Base-by-base conservation (phyloP, 1,140 invertebrate genomes). In the Macrotrachela quadricornifera region DNA sequence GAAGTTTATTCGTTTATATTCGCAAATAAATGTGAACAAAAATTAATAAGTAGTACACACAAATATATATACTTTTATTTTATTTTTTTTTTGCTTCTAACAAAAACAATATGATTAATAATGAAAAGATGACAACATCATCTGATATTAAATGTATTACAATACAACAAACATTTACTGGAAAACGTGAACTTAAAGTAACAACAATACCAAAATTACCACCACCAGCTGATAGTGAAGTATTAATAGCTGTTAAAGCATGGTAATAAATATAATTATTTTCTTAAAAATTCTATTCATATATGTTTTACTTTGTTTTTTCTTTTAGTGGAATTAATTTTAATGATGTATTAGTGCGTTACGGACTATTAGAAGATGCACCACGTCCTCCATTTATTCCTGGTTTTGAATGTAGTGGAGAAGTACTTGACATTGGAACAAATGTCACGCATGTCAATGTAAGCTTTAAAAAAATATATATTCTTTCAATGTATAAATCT, bases 321-420 rank as follows among this genome's bases (percentile, higher is more conserved):
- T 54, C 51, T 21, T 56, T 64, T 66, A 73, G 71, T 60, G 71
- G 72, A 11, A 46, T 73, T 18, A 73, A 70, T 57, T 73, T 73
- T 55, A 57, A 64, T 15, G 84, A 88, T 65, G 64, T 88, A 67
- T 84, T 86, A 77, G 77, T 80, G 21, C 74, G 83, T 46, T 80
- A 85, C 69, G 83, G 83, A 1, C 78, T 79, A 21, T 79, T 85
- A 57, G 82, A 85, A 64, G 80, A 80, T 12, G 76, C 79, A 6
- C 81, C 81, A 9, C 85, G 85, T 70, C 80, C 80, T 13, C 84
- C 84, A 1, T 79, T 85, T 68, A 81, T 83, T 62, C 75, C 85
- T 63, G 84, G 85, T 43, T 83, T 83, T 60, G 84, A 88, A 65
- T 84, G 82, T 65, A 78, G 82, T 52, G 85, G 85, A 47, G 79